Conservation (phyloP, 2,113 vertebrate genomes). For the Rhea americana region DNA sequence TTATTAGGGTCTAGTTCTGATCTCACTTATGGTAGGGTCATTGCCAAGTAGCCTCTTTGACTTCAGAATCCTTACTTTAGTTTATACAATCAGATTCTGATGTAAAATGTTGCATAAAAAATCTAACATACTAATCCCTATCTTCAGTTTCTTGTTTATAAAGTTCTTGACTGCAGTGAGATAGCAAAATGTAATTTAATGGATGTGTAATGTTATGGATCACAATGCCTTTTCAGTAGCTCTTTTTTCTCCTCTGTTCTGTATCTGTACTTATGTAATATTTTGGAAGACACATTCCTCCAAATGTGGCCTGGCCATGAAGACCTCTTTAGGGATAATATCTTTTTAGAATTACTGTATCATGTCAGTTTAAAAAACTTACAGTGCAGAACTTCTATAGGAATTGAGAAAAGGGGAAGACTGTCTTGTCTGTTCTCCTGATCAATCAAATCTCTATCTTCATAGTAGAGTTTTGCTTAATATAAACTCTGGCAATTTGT, state of each 20-base stretch:
- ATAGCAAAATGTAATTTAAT: not conserved
- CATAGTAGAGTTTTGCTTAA: not conserved
- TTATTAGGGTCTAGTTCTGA: not conserved
- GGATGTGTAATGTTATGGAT: not conserved
- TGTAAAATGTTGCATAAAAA: not conserved
- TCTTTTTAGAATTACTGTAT: not conserved
- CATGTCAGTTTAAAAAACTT: not conserved
- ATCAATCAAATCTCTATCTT: not conserved
- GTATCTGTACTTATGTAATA: not conserved
- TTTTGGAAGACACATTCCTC: not conserved
- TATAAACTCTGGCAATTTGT: not conserved
- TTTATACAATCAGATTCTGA: not conserved
- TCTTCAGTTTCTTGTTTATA: not conserved
- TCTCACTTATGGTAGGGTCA: not conserved
- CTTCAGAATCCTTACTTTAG: not conserved
- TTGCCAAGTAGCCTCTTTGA: not conserved
- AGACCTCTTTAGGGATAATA: not conserved
- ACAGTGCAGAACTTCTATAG: not conserved
- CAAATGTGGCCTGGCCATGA: not conserved
- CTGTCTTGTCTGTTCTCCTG: not conserved
- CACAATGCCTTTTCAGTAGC: rapidly evolving
- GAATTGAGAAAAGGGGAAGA: not conserved
- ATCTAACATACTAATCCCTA: not conserved
- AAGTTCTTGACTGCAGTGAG: not conserved
- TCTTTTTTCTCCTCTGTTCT: not conserved